These are phyloP conservation scores for Lampropteryx suffumata DNA, from an alignment of 2,888 invertebrate species.

Conservation along the genomic window DNA sequence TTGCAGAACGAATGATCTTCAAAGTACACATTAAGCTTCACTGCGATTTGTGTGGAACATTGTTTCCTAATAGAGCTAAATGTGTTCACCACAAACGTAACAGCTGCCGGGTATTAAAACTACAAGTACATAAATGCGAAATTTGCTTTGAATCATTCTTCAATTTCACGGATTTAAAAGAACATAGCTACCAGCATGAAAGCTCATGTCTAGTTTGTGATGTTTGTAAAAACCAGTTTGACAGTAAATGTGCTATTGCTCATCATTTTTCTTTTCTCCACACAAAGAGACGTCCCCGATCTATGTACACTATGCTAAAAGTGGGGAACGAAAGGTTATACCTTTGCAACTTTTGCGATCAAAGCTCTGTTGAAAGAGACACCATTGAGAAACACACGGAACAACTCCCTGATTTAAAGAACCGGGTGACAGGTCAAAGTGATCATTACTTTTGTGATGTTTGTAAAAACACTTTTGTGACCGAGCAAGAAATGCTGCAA, in stretches of 20 bases:
- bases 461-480: slow-evolving; percentile 60
- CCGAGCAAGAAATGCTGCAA: slow-evolving; percentile 62
- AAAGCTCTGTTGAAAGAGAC: slow-evolving; percentile 53
- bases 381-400: slow-evolving; percentile 55
- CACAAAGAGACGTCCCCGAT: slow-evolving; percentile 46
- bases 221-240: slow-evolving; percentile 65
- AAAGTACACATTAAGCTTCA: slow-evolving; percentile 73
- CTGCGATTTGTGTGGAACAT: slow-evolving; percentile 57
- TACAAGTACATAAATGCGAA: slow-evolving; percentile 58
- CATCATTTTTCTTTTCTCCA: slow-evolving; percentile 66
- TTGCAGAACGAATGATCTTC: slow-evolving; percentile 66
- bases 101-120: slow-evolving; percentile 52
- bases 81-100: slow-evolving; percentile 54
- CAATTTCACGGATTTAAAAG: slow-evolving; percentile 65
- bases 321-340: slow-evolving; percentile 54
- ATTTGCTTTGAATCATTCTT: slow-evolving; percentile 54
- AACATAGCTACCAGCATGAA: slow-evolving; percentile 64
- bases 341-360: slow-evolving; percentile 66
- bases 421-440: slow-evolving; percentile 60
- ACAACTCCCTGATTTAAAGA: slow-evolving; percentile 56
- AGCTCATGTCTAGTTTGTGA: slow-evolving; percentile 56
- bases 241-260: slow-evolving; percentile 55
- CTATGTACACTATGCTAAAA: slow-evolving; percentile 49
- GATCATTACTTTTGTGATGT: slow-evolving; percentile 69
- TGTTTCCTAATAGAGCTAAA: slow-evolving; percentile 48